Evolutionary conservation across 2,888 invertebrate genomes (phyloP), one percentile per base, ranked within the genome.

Genomic region (Folsomia manolachei): DNA sequence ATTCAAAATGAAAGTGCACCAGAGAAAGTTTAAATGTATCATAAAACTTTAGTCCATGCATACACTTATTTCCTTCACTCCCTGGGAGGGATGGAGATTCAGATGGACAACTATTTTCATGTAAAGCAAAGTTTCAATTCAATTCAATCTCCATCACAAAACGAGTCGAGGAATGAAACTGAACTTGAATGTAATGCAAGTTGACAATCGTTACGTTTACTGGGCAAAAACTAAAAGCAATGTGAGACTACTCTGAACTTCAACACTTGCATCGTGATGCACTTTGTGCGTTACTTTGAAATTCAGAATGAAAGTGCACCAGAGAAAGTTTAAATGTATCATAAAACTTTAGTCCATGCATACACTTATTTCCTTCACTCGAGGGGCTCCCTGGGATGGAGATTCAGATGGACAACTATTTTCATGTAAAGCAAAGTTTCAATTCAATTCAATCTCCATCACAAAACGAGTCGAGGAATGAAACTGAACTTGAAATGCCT

Each of bases 121-220:
- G 56, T 56, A 56, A 56, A 56, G 39, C n/a, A 25, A 67, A 67
- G 67, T 67, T 67, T 67, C 53, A 67, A 67, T 67, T 52, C 51
- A 51, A 66, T 70, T 63, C 56, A 56, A 56, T 56, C 63, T 63
- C 63, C 56, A 56, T 70, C 25, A 63, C 60, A 18, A 14, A 60
- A 26, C 9, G 19, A 9, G 23, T 23, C 24, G n/a, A n/a, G n/a
- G n/a, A n/a, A n/a, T n/a, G n/a, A n/a, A n/a, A n/a, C n/a, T n/a
- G n/a, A n/a, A n/a, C n/a, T n/a, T 66, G 66, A 52, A 51, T 51
- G 51, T 18, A 51, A 51, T 11, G 51, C 9, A 51, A 51, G 18
- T 9, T 11, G 51, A 18, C 51, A 51, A 18, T 51, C 9, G 51
- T 51, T 51, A 18, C 51, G 18, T 51, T 51, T 11, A 51, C 51